Evolutionary conservation across 2,888 invertebrate genomes (phyloP).

Genomic region (Nemotelus nigrinus): DNA sequence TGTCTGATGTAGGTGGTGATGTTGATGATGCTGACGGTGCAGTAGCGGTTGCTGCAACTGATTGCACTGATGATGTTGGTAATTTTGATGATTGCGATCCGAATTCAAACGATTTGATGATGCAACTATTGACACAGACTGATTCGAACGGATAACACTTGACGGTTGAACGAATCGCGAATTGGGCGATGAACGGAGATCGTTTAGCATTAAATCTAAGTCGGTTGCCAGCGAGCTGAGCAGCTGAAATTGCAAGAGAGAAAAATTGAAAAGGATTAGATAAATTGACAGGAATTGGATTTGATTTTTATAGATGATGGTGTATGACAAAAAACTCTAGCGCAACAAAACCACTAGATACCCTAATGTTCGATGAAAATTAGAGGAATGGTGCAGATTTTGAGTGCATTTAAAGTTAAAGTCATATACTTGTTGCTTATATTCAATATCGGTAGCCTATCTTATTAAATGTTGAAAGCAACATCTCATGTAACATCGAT

Average conservation of each 20-base stretch:
- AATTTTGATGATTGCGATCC: slow-evolving; percentile 48
- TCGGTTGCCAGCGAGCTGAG: slow-evolving; percentile 84
- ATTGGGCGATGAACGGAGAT: slow-evolving; percentile 76
- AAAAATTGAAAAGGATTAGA: too few relatives aligned
- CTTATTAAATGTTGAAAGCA: too few relatives aligned
- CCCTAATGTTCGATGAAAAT: too few relatives aligned
- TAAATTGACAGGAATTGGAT: too few relatives aligned
- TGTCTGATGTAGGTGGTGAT: slow-evolving; percentile 7
- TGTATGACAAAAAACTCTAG: too few relatives aligned
- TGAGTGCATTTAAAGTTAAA: too few relatives aligned
- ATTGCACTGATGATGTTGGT: slow-evolving; percentile 50
- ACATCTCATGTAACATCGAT: too few relatives aligned
- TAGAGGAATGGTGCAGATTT: too few relatives aligned
- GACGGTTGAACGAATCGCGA: slow-evolving; percentile 52
- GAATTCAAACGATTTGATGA: slow-evolving; percentile 46
- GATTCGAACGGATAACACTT: slow-evolving; percentile 45
- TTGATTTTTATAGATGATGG: too few relatives aligned
- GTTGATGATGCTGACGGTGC: slow-evolving; percentile 53
- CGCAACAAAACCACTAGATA: too few relatives aligned
- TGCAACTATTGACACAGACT: slow-evolving; percentile 40
- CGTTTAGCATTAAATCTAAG: slow-evolving; percentile 86
- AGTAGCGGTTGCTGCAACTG: slow-evolving; percentile 49
- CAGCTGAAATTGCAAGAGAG: slow-evolving; percentile 69
- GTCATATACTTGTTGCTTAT: too few relatives aligned
- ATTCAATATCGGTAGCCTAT: too few relatives aligned